These are phyloP conservation scores for Bimastos eiseni DNA, from an alignment of 2,888 invertebrate genomes.

Conservation along the genomic window DNA sequence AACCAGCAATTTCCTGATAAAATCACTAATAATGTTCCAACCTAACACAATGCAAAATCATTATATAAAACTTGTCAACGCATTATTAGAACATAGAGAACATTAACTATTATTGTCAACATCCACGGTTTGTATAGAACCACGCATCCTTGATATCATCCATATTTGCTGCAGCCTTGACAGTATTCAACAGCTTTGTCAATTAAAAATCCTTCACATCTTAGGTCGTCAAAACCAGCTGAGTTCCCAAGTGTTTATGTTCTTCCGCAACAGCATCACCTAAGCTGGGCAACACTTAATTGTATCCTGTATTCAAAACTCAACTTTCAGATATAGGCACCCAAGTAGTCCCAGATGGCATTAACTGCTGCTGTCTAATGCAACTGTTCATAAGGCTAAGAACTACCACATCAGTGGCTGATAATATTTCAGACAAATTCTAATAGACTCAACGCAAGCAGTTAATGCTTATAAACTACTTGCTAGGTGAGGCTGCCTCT, in stretches of 20 bases:
- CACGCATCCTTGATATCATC: not conserved
- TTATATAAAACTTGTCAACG: not conserved
- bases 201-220: not conserved
- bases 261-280: not conserved
- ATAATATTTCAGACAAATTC: not conserved
- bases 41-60: not conserved
- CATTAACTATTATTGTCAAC: not conserved
- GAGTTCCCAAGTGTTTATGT: not conserved
- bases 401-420: not conserved
- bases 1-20: constrained; percentile 5
- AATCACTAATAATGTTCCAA: not conserved
- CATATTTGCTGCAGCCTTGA: not conserved
- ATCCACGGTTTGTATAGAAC: not conserved
- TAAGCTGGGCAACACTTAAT: not conserved
- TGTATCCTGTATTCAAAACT: constrained; percentile 13
- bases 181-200: not conserved
- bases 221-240: not conserved
- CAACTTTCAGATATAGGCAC: not conserved
- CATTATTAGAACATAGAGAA: not conserved
- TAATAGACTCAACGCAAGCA: not conserved
- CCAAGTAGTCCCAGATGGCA: not conserved
- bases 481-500: not conserved
- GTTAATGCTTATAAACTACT: constrained; percentile 13
- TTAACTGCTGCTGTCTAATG: no score
- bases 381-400: not conserved